Base-by-base conservation (phyloP, 1,140 invertebrate species). In the Zaprionus davidi region DNA sequence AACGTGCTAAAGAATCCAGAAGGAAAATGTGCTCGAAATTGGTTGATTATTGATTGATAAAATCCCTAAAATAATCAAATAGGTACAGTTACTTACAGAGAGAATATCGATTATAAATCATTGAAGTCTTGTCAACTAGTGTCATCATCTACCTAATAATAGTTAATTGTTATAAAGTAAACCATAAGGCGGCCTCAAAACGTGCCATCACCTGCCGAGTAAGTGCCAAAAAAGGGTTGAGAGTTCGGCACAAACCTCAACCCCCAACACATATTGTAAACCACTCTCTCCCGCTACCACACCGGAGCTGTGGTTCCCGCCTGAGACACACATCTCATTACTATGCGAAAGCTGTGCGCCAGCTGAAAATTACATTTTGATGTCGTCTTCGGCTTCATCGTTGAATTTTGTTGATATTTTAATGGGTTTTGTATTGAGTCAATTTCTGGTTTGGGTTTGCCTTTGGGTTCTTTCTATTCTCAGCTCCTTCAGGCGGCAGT, bases 291-390 rank as follows among this genome's bases (percentile, higher is more conserved):
- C 13, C 6, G 4, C 38, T n/a, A 26, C 24, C 34, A 24, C 31
- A 34, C 22, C 38, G 20, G 7, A 41, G 53, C 60, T 49, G 24
- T 44, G 57, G 51, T 38, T 38, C 36, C 36, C 15, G 15, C 38
- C 49, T 55, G 12, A 38, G 44, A 28, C 63, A 26, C 58, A 73
- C 58, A 73, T 62, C 82, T 86, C 83, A 86, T 86, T 86, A 86
- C 74, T 86, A 86, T 86, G 79, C 82, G 78, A 56, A 82, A 59
- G 83, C 76, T 87, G 83, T 86, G 80, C 69, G 51, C 63, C 63
- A 71, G 76, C 83, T 69, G 82, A 87, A 86, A 86, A 86, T 86
- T 86, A 86, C 82, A 86, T 86, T 86, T 86, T 86, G 83, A 87
- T 86, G 82, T 86, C 83, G 76, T 85, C 38, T 67, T 44, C 26